A percentile compares a stretch with the other conserved stretches of the same genome.
These are phyloP conservation scores for Euzetes globulus DNA, from an alignment of 2,888 invertebrate genomes.

Conservation along the genomic window DNA sequence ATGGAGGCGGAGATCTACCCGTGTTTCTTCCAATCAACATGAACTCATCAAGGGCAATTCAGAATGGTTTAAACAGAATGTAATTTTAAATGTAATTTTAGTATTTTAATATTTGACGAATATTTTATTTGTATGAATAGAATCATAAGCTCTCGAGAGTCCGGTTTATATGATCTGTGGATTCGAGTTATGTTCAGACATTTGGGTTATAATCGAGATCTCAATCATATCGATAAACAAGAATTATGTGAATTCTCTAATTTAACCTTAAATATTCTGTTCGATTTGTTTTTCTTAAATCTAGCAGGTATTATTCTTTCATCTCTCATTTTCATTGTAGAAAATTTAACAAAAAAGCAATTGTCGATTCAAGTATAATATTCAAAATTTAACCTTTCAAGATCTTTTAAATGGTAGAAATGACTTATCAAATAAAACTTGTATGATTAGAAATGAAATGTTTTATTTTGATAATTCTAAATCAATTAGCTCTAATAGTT, in stretches of 20 bases:
- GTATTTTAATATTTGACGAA: background rate
- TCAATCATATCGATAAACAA: background rate
- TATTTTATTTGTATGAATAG: background rate
- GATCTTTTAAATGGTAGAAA: too few species aligned
- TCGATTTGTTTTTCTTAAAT: background rate
- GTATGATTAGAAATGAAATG: too few species aligned
- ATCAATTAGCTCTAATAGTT: too few species aligned
- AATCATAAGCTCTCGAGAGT: background rate
- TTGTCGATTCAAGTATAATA: too few species aligned
- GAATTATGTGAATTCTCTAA: background rate
- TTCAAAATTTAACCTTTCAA: too few species aligned
- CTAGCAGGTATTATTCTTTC: too few species aligned
- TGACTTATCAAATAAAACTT: too few species aligned
- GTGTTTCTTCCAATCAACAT: background rate
- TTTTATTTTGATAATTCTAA: too few species aligned
- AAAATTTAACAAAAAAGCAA: too few species aligned
- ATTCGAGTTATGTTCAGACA: background rate
- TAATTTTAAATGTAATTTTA: background rate
- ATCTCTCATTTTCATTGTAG: too few species aligned
- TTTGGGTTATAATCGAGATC: background rate
- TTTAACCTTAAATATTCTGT: background rate
- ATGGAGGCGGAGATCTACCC: background rate
- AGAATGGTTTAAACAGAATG: background rate
- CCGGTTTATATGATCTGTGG: background rate
- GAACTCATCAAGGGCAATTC: background rate